A percentile compares a stretch with the other conserved stretches of the same genome.
Evolutionary conservation across 2,888 invertebrate genomes (phyloP).

Genomic region (Theodoxus fluviatilis): DNA sequence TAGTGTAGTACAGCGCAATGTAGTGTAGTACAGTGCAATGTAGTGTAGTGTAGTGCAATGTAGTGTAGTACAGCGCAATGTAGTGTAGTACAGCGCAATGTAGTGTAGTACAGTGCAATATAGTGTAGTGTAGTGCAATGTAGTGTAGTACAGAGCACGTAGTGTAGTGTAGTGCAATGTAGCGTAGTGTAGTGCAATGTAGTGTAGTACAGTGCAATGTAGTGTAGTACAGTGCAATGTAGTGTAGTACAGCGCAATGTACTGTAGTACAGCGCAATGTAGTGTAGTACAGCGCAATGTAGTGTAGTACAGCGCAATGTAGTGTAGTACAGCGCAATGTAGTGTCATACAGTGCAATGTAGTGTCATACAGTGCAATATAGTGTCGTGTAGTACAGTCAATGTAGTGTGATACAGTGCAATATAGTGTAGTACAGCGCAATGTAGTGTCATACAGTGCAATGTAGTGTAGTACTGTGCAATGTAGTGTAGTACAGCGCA

Average conservation of each 20-base stretch:
- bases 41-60: constrained; percentile 1
- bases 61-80: constrained; percentile 2
- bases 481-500: too few relatives aligned
- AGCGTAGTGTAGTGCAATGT: background rate
- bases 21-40: background rate
- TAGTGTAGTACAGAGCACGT: background rate
- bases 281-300: too few relatives aligned
- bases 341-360: too few relatives aligned
- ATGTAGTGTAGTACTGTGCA: too few relatives aligned
- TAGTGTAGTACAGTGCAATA: background rate
- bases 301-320: too few relatives aligned
- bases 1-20: constrained; percentile 4
- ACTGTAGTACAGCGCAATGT: too few relatives aligned
- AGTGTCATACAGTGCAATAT: too few relatives aligned
- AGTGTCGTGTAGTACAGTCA: too few relatives aligned
- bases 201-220: background rate
- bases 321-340: too few relatives aligned
- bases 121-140: constrained; percentile 4
- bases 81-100: background rate
- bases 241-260: background rate
- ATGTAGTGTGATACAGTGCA: too few relatives aligned
- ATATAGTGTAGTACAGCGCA: too few relatives aligned
- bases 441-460: too few relatives aligned
- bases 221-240: constrained; percentile 5
- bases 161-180: background rate